Evolutionary conservation across 2,113 vertebrate species (phyloP).

Genomic region (Camelus dromedarius): DNA sequence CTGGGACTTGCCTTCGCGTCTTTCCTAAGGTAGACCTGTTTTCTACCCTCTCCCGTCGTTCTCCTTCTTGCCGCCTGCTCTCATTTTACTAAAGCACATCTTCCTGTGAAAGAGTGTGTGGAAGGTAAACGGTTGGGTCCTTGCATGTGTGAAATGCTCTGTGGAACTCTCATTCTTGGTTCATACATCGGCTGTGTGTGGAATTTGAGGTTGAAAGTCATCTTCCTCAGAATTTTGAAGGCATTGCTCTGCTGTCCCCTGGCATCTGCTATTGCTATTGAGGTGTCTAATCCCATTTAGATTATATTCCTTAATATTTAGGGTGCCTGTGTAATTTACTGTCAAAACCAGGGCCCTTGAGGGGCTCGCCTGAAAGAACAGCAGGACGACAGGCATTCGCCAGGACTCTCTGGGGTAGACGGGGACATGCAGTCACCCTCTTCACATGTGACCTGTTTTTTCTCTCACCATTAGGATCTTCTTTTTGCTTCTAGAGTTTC

Average conservation of each 20-base stretch:
- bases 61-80: not conserved
- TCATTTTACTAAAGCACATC: conserved; percentile 16
- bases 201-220: conserved; percentile 45
- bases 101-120: not conserved
- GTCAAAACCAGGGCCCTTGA: conserved; percentile 11
- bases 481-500: not conserved
- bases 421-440: not conserved
- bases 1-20: not conserved
- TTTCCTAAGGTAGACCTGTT: not conserved
- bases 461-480: not conserved
- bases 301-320: conserved; percentile 46
- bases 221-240: conserved; percentile 43
- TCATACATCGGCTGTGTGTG: not conserved
- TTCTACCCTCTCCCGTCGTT: not conserved
- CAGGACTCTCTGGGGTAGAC: not conserved
- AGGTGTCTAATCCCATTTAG: conserved; percentile 9
- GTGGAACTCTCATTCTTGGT: conserved; percentile 36
- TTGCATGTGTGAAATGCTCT: conserved; percentile 3
- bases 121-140: not conserved
- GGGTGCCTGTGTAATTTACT: not conserved
- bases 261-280: not conserved
- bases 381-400: not conserved
- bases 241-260: not conserved
- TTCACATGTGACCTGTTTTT: conserved; percentile 33
- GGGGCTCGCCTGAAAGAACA: conserved; percentile 16